These are phyloP conservation scores for Channallabes apus DNA, from an alignment of 2,797 vertebrate species.

Conservation along the genomic window DNA sequence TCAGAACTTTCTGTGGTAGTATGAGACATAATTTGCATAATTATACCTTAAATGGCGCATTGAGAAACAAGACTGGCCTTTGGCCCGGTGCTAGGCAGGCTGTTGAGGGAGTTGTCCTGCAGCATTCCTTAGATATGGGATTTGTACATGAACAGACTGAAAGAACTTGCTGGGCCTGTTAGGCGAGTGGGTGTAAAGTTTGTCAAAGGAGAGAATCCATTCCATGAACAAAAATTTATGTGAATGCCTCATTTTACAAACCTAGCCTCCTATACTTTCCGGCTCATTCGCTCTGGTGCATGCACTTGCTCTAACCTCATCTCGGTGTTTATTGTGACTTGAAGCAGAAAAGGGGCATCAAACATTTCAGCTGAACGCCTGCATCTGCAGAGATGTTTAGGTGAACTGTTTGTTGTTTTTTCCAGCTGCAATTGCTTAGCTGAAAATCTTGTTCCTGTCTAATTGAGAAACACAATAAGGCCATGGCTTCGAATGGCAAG, in stretches of 20 bases:
- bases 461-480: slow-evolving; percentile 26
- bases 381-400: background rate
- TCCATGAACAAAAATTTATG: slow-evolving; percentile 41
- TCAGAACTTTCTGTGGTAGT: background rate
- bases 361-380: slow-evolving; percentile 18
- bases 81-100: slow-evolving; percentile 33
- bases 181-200: slow-evolving; percentile 45
- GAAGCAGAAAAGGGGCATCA: background rate
- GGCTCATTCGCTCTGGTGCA: background rate
- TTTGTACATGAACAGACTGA: slow-evolving; percentile 37
- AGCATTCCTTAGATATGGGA: slow-evolving; percentile 58
- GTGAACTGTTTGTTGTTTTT: slow-evolving; percentile 39
- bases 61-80: slow-evolving; percentile 40
- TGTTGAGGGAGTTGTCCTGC: slow-evolving; percentile 54
- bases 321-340: slow-evolving; percentile 24
- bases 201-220: slow-evolving; percentile 34
- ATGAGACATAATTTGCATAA: slow-evolving; percentile 12
- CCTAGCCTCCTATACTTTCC: background rate
- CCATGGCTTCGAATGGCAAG: slow-evolving; percentile 23
- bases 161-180: slow-evolving; percentile 43
- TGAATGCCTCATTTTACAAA: slow-evolving; percentile 25
- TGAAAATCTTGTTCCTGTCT: slow-evolving; percentile 34
- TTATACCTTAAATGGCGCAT: slow-evolving; percentile 18
- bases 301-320: background rate
- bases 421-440: slow-evolving; percentile 29